Percentiles rank a stretch among this genome's conserved stretches.
phyloP scores from a whole-genome alignment of 2,888 invertebrate genomes.

The Plutella xylostella region DNA sequence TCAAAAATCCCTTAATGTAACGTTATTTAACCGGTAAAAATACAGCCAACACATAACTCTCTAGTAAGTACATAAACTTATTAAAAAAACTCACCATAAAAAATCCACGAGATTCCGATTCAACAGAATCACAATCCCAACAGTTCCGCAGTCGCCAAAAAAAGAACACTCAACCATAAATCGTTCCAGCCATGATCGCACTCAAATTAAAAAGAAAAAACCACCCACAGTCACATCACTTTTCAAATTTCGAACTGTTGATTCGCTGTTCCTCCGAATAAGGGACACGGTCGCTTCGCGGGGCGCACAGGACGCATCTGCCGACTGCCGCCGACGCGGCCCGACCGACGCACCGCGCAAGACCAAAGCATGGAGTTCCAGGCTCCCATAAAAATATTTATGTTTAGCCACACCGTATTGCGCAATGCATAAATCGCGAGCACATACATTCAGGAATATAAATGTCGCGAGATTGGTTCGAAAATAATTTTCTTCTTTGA shows the following conservation, averaged over 20 bases:
- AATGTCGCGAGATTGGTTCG: conserved; percentile 1
- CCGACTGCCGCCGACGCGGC: background rate
- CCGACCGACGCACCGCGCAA: background rate
- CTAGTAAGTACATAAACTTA: background rate
- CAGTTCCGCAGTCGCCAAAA: background rate
- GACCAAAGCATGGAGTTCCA: background rate
- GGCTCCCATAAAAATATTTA: conserved; percentile 49
- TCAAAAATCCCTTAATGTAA: too few species aligned
- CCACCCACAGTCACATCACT: conserved; percentile 4
- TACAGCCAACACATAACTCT: too few species aligned
- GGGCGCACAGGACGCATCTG: conserved; percentile 38
- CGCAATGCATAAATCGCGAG: conserved; percentile 46
- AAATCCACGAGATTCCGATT: conserved; percentile 4
- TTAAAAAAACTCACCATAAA: conserved; percentile 1
- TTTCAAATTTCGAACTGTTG: conserved; percentile 1
- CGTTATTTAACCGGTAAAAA: too few species aligned
- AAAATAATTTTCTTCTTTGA: conserved; percentile 2
- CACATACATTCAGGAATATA: background rate
- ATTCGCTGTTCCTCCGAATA: background rate
- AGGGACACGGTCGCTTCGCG: conserved; percentile 25
- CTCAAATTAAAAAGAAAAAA: conserved; percentile 1
- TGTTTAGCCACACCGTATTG: conserved; percentile 39
- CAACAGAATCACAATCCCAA: background rate
- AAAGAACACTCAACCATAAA: conserved; percentile 1
- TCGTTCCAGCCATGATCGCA: background rate